phyloP scores from a whole-genome alignment of 2,797 vertebrate genomes.

The Muscicapa comitata region DNA sequence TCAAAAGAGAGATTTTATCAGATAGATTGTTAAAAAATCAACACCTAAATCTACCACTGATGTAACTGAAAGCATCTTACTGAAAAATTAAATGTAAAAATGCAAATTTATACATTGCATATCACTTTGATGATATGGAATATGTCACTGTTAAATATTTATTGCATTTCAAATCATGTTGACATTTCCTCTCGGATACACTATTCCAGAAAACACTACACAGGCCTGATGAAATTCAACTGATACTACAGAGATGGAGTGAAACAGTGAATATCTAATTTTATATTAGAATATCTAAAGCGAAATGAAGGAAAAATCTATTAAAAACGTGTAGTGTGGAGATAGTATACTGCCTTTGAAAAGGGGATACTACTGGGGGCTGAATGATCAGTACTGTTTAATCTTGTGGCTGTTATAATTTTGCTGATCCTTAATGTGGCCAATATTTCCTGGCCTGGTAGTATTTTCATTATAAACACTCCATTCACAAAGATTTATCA shows the following conservation, averaged over 20 bases:
- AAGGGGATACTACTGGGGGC: background rate
- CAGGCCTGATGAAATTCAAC: background rate
- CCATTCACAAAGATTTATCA: slow-evolving; percentile 17
- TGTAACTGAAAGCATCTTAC: background rate
- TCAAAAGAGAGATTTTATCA: background rate
- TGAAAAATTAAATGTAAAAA: slow-evolving; percentile 9
- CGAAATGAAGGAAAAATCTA: background rate
- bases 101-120: slow-evolving; percentile 12
- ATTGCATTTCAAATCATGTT: background rate
- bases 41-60: background rate
- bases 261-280: background rate
- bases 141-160: slow-evolving; percentile 26
- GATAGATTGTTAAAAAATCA: background rate
- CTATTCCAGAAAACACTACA: background rate
- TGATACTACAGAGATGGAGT: background rate
- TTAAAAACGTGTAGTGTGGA: background rate
- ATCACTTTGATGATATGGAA: background rate
- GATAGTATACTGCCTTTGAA: background rate
- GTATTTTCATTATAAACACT: slow-evolving; percentile 24
- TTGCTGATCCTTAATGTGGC: background rate
- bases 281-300: background rate
- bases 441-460: background rate
- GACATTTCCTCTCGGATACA: background rate
- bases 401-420: background rate
- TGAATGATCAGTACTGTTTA: background rate